These are phyloP conservation scores for Geophilus truncorum DNA, from an alignment of 2,888 invertebrate genomes.

Conservation along the genomic window DNA sequence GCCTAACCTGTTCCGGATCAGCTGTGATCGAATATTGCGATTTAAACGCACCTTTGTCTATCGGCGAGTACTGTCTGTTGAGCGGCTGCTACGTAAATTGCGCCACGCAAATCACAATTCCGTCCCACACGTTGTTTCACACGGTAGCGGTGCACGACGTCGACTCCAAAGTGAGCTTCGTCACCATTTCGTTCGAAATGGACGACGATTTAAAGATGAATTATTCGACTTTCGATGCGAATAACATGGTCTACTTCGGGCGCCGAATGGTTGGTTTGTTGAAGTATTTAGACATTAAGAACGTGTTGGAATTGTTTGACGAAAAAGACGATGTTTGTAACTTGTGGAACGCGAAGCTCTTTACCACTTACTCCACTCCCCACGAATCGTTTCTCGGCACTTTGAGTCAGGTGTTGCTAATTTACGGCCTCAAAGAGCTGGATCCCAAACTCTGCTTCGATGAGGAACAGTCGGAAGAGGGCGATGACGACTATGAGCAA, in stretches of 20 bases:
- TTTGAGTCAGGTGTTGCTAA: constrained; percentile 34
- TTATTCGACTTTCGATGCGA: not conserved
- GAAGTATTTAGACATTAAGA: not conserved
- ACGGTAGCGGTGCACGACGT: constrained; percentile 38
- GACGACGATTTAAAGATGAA: constrained; percentile 40
- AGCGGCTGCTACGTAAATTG: constrained; percentile 45
- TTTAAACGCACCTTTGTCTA: constrained; percentile 43
- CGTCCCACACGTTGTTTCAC: constrained; percentile 40
- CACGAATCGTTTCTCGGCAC: constrained; percentile 40
- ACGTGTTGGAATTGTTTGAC: constrained; percentile 3
- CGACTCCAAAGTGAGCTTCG: constrained; percentile 35
- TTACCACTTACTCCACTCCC: constrained; percentile 37
- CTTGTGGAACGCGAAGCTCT: constrained; percentile 41
- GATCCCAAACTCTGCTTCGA: not conserved
- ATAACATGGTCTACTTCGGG: constrained; percentile 35
- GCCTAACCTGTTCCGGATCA: constrained; percentile 40
- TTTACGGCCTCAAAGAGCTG: not conserved
- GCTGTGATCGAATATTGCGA: constrained; percentile 49
- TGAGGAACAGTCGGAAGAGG: not conserved
- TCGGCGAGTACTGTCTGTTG: constrained; percentile 45
- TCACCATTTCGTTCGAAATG: constrained; percentile 40
- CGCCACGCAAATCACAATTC: constrained; percentile 36
- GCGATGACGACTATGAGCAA: not conserved
- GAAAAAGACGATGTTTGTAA: constrained; percentile 14
- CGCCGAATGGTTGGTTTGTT: constrained; percentile 31